Percentiles rank a stretch among this genome's conserved stretches.
Evolutionary conservation across 2,113 vertebrate species (phyloP).

Genomic region (Myanophis thanlyinensis): DNA sequence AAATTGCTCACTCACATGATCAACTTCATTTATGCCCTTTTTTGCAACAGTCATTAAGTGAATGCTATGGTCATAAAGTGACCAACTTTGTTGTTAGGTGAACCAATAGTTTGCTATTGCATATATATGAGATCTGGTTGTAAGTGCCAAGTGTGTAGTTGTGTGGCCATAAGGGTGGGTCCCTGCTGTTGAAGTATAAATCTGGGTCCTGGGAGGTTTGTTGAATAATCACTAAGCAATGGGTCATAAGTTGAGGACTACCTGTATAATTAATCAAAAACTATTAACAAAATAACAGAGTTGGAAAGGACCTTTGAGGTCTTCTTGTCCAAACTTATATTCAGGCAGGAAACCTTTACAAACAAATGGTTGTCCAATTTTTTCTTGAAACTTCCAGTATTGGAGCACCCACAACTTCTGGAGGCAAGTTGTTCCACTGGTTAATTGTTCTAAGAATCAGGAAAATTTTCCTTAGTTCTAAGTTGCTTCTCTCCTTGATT

Average conservation of each 20-base stretch:
- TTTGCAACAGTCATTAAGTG: not conserved
- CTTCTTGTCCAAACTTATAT: not conserved
- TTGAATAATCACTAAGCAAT: too few relatives aligned
- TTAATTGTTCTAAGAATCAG: not conserved
- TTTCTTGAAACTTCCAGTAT: not conserved
- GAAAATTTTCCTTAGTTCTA: not conserved
- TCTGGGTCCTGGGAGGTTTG: too few relatives aligned
- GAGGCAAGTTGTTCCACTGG: not conserved
- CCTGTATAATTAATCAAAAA: too few relatives aligned
- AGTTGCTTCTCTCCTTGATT: not conserved
- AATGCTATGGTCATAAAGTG: not conserved
- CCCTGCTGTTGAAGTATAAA: too few relatives aligned
- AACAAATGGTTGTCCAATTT: not conserved
- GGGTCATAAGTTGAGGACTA: too few relatives aligned
- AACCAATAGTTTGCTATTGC: not conserved
- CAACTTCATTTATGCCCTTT: not conserved
- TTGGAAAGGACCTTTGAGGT: not conserved
- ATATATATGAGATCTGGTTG: not conserved
- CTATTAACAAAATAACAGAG: not conserved
- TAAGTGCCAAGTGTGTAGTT: not conserved
- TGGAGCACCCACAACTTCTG: not conserved
- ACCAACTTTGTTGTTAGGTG: not conserved
- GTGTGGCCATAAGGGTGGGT: not conserved
- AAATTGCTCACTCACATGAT: not conserved
- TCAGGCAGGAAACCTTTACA: not conserved